Evolutionary conservation across 2,888 invertebrate species (phyloP).

Genomic region (Pristionchus exspectatus): DNA sequence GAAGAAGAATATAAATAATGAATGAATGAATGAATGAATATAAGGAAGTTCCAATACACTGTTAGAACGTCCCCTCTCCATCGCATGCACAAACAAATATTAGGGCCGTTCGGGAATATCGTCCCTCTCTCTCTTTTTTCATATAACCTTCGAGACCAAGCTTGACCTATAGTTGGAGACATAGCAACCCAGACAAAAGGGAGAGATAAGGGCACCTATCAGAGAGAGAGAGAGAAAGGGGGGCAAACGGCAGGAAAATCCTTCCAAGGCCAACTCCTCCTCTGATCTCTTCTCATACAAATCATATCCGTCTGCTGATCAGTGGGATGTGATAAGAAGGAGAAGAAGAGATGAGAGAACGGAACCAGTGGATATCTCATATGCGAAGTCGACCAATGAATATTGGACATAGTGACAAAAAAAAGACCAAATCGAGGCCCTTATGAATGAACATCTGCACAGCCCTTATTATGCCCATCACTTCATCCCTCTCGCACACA

Average conservation of each 20-base stretch:
- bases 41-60: not conserved
- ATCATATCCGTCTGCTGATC: conserved; percentile 11
- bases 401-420: too few species aligned
- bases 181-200: not conserved
- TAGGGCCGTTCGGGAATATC: not conserved
- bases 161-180: not conserved
- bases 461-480: too few species aligned
- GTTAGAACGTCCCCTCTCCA: not conserved
- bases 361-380: not conserved
- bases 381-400: too few species aligned
- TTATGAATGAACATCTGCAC: too few species aligned
- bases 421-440: too few species aligned
- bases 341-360: not conserved
- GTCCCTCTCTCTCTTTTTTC: not conserved
- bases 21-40: too few species aligned
- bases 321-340: not conserved
- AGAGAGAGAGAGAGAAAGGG: not conserved
- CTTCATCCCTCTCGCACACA: too few species aligned
- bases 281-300: not conserved
- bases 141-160: not conserved
- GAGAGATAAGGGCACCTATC: not conserved
- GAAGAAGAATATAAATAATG: too few species aligned
- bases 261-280: conserved; percentile 7
- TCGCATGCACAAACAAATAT: not conserved
- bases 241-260: not conserved